These are phyloP conservation scores for Celastrina argiolus DNA, from an alignment of 2,888 invertebrate species.

Conservation along the genomic window DNA sequence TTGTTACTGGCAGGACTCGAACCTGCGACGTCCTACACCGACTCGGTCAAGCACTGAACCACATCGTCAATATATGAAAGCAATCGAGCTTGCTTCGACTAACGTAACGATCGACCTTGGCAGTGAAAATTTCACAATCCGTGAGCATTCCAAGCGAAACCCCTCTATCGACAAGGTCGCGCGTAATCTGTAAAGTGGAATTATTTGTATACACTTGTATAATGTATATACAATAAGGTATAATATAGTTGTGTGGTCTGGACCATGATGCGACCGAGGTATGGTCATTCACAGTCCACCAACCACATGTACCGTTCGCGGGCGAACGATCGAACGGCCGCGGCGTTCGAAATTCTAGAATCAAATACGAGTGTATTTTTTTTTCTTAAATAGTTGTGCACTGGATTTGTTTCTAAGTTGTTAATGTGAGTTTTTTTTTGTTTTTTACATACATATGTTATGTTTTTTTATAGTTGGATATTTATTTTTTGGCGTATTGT, in stretches of 20 bases:
- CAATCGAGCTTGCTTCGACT: neutral
- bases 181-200: neutral
- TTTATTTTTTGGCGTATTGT: neutral
- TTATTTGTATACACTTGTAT: neutral
- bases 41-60: too few relatives aligned
- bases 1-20: too few relatives aligned
- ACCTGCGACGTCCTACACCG: too few relatives aligned
- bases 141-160: neutral
- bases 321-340: constrained; percentile 45
- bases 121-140: constrained; percentile 3
- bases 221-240: neutral
- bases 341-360: constrained; percentile 40
- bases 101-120: constrained; percentile 1
- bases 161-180: neutral
- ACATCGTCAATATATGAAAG: too few relatives aligned
- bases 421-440: constrained; percentile 21
- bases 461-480: constrained; percentile 5
- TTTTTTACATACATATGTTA: constrained; percentile 23
- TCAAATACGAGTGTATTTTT: constrained; percentile 25
- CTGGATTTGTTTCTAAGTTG: constrained; percentile 24
- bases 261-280: constrained; percentile 36
- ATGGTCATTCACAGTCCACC: constrained; percentile 62
- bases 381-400: constrained; percentile 23
- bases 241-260: neutral
- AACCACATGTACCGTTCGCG: constrained; percentile 55